Conservation (phyloP, 2,797 vertebrate genomes). For the Enteromius afrohamiltoni region DNA sequence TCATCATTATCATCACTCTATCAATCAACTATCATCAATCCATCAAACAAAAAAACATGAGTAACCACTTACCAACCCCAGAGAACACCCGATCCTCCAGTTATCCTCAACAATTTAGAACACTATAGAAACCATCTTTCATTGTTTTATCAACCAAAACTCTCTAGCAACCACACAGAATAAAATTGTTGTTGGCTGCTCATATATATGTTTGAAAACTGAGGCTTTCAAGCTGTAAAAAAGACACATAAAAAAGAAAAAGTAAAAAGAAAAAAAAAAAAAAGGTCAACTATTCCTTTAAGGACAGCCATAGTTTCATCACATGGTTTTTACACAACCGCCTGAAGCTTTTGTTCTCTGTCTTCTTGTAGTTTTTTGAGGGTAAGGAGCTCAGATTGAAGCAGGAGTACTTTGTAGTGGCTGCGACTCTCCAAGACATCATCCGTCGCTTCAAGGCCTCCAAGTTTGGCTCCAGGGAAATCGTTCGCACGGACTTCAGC, state of each 20-base stretch:
- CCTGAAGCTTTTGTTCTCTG: constrained; percentile 2
- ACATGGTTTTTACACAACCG: not conserved
- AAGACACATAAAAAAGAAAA: not conserved
- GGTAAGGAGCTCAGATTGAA: constrained; percentile 97
- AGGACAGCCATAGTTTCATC: not conserved
- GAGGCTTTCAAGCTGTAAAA: not conserved
- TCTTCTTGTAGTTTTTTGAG: constrained; percentile 89
- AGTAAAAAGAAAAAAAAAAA: not conserved
- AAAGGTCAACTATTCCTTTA: not conserved
- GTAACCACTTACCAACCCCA: too few relatives aligned
- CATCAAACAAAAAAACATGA: too few relatives aligned
- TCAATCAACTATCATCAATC: too few relatives aligned
- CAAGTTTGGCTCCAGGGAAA: constrained; percentile 93
- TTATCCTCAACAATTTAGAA: not conserved
- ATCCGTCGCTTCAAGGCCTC: constrained; percentile 96
- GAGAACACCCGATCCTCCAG: too few relatives aligned
- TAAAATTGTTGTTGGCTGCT: not conserved
- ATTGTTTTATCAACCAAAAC: not conserved
- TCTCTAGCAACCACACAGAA: not conserved
- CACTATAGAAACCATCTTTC: not conserved
- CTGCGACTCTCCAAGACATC: constrained; percentile 97
- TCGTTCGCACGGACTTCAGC: constrained; percentile 90
- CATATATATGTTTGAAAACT: too few relatives aligned
- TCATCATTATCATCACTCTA: too few relatives aligned
- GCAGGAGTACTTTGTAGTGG: constrained; percentile 98